Base-by-base conservation (phyloP, 1,140 invertebrate genomes). In the Neoseiulus cucumeris region DNA sequence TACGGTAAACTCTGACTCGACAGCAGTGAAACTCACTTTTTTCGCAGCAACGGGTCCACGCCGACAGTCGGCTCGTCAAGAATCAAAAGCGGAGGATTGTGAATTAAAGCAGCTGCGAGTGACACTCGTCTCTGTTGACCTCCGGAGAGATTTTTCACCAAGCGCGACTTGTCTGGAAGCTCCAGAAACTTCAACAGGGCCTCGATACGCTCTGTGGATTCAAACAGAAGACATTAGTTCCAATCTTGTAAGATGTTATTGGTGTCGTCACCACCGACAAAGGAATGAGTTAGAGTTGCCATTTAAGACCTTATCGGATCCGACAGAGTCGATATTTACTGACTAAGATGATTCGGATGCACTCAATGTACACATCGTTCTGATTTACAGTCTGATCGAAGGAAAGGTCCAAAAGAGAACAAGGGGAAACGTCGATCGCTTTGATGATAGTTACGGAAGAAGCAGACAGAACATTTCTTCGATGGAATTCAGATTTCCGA, bases 151-250 rank as follows among this genome's bases (percentile, higher is more conserved):
- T 91, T 89, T 76, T 87, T 87, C 0, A 97, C 87, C 71, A 88
- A 78, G 64, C 89, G 79, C 73, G 85, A 87, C 72, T 87, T 82
- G 69, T 85, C 84, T 1, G 90, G 89, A 68, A 94, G 77, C 75
- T 91, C 87, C 2, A 94, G 79, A 74, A 97, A 92, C 72, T 89
- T 84, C 0, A 95, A 75, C 2, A 97, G 79, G 77, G 96, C 96
- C 67, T 85, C 81, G 67, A 89, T 82, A 71, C 90, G 82, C 68
- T 87, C 84, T 20, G 82, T 77, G 66, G 94, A 84, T 29, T 79
- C 74, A 39, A 4, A 39, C 14, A 47, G 4, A 22, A 6, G 45
- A 14, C 18, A 47, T 47, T 47, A 47, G 28, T 44, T 12, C 42
- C n/a, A 44, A 44, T n/a, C n/a, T 44, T n/a, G 12, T 44, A 12